phyloP scores from a whole-genome alignment of 2,888 invertebrate genomes.

The Caenorhabditis sp. region DNA sequence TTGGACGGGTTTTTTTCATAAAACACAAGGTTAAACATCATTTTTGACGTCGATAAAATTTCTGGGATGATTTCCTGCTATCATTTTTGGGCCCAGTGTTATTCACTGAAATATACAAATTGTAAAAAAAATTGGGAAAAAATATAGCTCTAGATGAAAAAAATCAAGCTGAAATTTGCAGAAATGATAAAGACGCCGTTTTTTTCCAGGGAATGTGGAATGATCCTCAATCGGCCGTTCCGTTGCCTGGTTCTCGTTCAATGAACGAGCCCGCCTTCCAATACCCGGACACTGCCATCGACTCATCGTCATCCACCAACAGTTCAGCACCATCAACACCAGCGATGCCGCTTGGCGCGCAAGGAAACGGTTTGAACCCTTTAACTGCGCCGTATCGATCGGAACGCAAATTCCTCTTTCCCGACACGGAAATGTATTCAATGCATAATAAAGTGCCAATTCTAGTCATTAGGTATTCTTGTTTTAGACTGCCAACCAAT shows the following conservation, averaged over 20 bases:
- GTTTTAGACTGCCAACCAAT: background rate
- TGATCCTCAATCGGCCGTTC: slow-evolving; percentile 49
- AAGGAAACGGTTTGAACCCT: slow-evolving; percentile 21
- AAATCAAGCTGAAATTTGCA: no score
- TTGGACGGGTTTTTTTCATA: no score
- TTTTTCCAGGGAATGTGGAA: slow-evolving; percentile 53
- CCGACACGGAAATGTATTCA: slow-evolving; percentile 46
- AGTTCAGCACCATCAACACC: slow-evolving; percentile 68
- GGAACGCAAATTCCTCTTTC: slow-evolving; percentile 50
- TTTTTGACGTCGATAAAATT: no score
- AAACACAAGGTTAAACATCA: no score
- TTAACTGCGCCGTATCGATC: slow-evolving; percentile 44
- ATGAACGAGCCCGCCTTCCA: slow-evolving; percentile 57
- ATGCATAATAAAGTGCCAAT: slow-evolving; percentile 29
- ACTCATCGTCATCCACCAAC: slow-evolving; percentile 66
- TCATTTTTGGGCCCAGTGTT: no score
- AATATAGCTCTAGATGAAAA: no score
- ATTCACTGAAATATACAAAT: no score
- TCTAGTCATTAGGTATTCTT: slow-evolving; percentile 22
- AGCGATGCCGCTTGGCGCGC: slow-evolving; percentile 41
- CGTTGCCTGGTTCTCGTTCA: slow-evolving; percentile 38
- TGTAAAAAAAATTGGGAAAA: no score
- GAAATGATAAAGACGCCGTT: no score
- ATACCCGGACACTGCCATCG: slow-evolving; percentile 55
- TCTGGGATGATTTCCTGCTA: no score